Conservation (phyloP, 2,113 vertebrate species). For the Eleginops maclovinus region DNA sequence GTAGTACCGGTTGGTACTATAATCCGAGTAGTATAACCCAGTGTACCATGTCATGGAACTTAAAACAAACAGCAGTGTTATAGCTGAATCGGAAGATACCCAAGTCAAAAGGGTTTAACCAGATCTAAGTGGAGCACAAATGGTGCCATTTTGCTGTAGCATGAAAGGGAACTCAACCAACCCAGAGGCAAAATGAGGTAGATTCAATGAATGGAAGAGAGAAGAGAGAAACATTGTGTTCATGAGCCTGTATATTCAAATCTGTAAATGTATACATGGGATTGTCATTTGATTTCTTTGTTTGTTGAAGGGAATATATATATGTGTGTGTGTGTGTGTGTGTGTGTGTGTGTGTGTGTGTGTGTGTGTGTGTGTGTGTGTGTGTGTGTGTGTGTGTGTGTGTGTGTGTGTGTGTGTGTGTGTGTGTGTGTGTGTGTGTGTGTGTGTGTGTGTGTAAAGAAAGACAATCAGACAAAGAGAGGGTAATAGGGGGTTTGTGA, state of each 20-base stretch:
- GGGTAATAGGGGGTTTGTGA: not conserved
- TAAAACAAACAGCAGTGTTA: slow-evolving; percentile 26
- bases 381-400: slow-evolving; percentile 7
- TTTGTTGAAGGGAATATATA: not conserved
- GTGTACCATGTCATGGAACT: slow-evolving; percentile 2
- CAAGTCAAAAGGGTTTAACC: slow-evolving; percentile 10
- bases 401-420: slow-evolving; percentile 2
- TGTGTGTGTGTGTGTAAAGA: slow-evolving; percentile 1
- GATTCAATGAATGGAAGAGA: not conserved
- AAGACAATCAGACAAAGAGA: slow-evolving; percentile 6
- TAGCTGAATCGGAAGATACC: slow-evolving; percentile 16
- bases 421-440: not conserved
- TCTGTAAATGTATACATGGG: not conserved
- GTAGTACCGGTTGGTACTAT: not conserved
- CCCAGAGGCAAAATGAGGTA: slow-evolving; percentile 13
- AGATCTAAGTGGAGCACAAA: slow-evolving; percentile 54
- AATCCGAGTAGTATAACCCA: slow-evolving; percentile 11
- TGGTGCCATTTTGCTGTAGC: slow-evolving; percentile 39
- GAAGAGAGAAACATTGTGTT: not conserved
- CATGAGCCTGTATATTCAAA: slow-evolving; percentile 1
- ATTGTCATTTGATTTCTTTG: slow-evolving; percentile 1
- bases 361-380: slow-evolving; percentile 1
- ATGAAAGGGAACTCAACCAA: slow-evolving; percentile 76
- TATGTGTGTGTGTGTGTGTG: not conserved
- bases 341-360: slow-evolving; percentile 5